Evolutionary conservation across 2,113 vertebrate genomes (phyloP), one percentile per base, ranked within the genome.

Genomic region (Catagonus wagneri): DNA sequence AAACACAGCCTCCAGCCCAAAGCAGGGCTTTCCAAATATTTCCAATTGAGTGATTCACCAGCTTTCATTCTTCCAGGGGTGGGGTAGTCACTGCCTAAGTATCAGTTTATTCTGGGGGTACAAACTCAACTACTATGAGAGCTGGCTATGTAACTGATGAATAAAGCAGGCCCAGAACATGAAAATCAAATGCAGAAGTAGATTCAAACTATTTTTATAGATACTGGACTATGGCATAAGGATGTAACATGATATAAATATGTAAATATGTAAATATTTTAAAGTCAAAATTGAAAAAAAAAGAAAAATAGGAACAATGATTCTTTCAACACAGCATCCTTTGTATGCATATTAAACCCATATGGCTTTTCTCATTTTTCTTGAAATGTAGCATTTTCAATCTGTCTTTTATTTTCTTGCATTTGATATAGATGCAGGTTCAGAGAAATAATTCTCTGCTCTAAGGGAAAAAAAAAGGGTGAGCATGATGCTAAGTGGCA

Each of bases 271-370:
- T 61, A 96, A 93, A 91, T 94, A 91, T 89, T 89, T 95, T 60
- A 94, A 91, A 94, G 94, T 94, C 23, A 71, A 96, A 88, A 54
- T 79, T 54, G 80, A 86, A 92, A 95, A 63, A 72, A 90, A 89
- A 32, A 9, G 32, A 72, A 76, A 92, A 92, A 89, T 58, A 89
- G 94, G 87, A 96, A 95, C 91, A 95, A 66, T 79, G 74, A 66
- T 87, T 95, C 95, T 96, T 97, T 96, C 93, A 96, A 84, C 83
- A 96, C 50, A 90, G 63, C 32, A 85, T 92, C 80, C 34, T 97
- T 96, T 96, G 52, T 95, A 86, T 96, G 78, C 65, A 92, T 94
- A 93, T 97, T 95, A 97, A 97, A 96, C n/a, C 97, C 94, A 97
- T 76, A 96, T 95, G 95, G 34, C 61, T 91, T 83, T 50, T 94